phyloP scores from a whole-genome alignment of 2,113 vertebrate genomes.

The Cyrtonyx montezumae region DNA sequence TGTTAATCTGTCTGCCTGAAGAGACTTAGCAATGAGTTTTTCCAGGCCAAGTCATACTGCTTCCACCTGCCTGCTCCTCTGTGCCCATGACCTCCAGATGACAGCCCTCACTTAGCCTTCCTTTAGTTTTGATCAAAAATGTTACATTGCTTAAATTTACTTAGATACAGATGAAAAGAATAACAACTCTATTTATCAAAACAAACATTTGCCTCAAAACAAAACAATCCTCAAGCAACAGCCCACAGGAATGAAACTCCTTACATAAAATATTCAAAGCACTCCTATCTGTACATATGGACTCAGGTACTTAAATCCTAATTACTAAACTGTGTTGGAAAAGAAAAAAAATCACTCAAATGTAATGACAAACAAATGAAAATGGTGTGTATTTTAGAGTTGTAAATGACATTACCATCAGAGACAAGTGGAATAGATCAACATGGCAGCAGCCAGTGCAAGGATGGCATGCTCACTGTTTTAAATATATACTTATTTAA shows the following conservation, averaged over 20 bases:
- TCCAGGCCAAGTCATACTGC: slow-evolving; percentile 25
- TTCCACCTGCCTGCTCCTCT: slow-evolving; percentile 20
- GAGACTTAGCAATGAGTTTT: slow-evolving; percentile 1
- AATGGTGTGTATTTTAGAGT: not conserved
- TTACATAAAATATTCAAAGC: not conserved
- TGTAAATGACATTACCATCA: not conserved
- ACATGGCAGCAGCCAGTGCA: not conserved
- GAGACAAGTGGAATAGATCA: not conserved
- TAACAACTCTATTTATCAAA: not conserved
- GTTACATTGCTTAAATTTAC: not conserved
- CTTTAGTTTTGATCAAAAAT: not conserved
- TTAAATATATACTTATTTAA: not conserved
- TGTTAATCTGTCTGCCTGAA: slow-evolving; percentile 61
- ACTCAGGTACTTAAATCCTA: not conserved
- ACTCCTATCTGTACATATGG: not conserved
- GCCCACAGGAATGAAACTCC: not conserved
- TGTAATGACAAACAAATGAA: not conserved
- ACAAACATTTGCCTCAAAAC: not conserved
- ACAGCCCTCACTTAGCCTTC: not conserved
- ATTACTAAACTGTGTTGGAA: not conserved
- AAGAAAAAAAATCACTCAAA: not conserved
- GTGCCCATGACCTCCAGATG: not conserved
- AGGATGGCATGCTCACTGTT: not conserved
- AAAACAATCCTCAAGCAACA: not conserved
- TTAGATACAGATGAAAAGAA: not conserved